These are phyloP conservation scores for Nycticorax nycticorax DNA, from an alignment of 2,113 vertebrate genomes.

Conservation along the genomic window DNA sequence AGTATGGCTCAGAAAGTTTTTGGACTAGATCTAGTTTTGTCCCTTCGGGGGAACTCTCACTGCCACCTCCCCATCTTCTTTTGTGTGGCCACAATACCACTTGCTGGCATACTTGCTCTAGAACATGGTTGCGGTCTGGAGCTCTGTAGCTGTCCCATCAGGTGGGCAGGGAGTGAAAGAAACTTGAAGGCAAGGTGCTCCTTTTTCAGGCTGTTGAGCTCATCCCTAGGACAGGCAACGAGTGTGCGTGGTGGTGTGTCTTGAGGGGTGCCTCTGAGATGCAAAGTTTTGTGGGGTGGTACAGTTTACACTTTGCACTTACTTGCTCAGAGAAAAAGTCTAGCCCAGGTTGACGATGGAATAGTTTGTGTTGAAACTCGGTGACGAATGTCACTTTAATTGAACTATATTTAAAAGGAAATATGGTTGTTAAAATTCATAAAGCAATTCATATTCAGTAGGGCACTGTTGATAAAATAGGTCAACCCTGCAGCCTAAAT, in stretches of 20 bases:
- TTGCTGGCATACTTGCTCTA: neutral
- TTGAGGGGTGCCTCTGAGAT: neutral
- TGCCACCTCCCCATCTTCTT: neutral
- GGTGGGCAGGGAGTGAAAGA: neutral
- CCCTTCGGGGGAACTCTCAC: neutral
- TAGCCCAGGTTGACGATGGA: neutral
- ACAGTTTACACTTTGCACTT: neutral
- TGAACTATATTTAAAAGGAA: conserved; percentile 45
- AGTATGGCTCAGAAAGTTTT: neutral
- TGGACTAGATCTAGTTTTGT: neutral
- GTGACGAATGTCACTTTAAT: neutral
- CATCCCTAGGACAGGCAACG: neutral
- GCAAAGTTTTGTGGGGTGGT: neutral
- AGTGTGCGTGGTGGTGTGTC: accelerated
- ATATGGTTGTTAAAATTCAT: conserved; percentile 57
- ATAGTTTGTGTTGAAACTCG: neutral
- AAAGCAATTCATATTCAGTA: conserved; percentile 47
- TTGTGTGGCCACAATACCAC: too few species aligned
- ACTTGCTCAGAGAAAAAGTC: neutral
- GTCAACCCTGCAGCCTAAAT: conserved; percentile 44
- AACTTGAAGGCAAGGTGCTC: neutral
- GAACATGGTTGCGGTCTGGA: accelerated
- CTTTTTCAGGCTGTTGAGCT: neutral
- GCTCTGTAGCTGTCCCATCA: neutral
- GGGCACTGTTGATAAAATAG: conserved; percentile 54